Evolutionary conservation across 2,113 vertebrate species (phyloP).

Genomic region (Regulus satrapa): DNA sequence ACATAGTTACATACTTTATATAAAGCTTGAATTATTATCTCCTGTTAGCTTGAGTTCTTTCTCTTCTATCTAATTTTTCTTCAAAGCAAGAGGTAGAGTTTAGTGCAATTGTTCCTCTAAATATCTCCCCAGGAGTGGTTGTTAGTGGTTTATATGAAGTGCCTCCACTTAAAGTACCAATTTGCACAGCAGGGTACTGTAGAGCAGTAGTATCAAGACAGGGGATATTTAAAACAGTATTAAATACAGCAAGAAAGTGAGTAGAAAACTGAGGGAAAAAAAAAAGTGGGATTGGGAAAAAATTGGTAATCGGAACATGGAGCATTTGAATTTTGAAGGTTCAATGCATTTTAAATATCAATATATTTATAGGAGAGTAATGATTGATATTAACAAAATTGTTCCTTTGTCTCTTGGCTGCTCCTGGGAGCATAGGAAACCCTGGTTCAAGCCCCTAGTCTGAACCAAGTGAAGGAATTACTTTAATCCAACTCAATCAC

Average conservation of each 20-base stretch:
- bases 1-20: background rate
- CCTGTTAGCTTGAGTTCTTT: constrained; percentile 3
- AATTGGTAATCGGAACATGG: background rate
- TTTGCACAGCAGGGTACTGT: constrained; percentile 31
- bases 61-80: background rate
- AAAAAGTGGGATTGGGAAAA: background rate
- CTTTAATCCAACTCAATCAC: background rate
- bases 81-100: constrained; percentile 6
- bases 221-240: constrained; percentile 5
- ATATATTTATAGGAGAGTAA: background rate
- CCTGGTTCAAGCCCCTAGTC: background rate
- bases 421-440: background rate
- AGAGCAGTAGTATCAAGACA: background rate
- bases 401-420: background rate
- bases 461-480: background rate
- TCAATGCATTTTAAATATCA: background rate
- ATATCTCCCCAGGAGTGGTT: constrained; percentile 23
- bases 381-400: background rate
- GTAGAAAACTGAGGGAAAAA: background rate
- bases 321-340: background rate
- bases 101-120: constrained; percentile 40
- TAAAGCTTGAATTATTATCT: background rate
- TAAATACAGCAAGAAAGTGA: constrained; percentile 5
- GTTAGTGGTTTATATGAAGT: constrained; percentile 9
- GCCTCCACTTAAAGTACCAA: background rate